A percentile compares a stretch with the other conserved stretches of the same genome.
These are phyloP conservation scores for Dastarcus helophoroides DNA, from an alignment of 2,888 invertebrate species.

Conservation along the genomic window DNA sequence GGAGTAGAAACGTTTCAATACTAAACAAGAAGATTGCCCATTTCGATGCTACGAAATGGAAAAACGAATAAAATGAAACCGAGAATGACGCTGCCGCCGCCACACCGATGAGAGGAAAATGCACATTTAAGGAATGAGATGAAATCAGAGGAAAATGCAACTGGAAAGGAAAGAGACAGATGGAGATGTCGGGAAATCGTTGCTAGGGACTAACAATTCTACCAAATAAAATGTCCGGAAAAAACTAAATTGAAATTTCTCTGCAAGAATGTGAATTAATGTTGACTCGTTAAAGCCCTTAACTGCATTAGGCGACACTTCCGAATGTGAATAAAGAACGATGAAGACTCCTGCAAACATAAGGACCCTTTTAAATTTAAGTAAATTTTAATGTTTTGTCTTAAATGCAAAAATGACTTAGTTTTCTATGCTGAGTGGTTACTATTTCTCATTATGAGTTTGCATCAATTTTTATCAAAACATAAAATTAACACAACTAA, in stretches of 20 bases:
- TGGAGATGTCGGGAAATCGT: slow-evolving; percentile 15
- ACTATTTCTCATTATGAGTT: no score
- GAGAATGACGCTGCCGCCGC: no score
- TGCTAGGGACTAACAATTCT: slow-evolving; percentile 17
- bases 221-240: slow-evolving; percentile 20
- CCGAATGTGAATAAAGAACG: no score
- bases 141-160: slow-evolving; percentile 22
- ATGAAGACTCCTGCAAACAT: no score
- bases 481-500: no score
- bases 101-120: slow-evolving; percentile 16
- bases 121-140: slow-evolving; percentile 19
- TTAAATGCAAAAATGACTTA: no score
- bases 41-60: slow-evolving; percentile 18
- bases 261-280: slow-evolving; percentile 22
- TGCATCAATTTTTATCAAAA: no score
- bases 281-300: slow-evolving; percentile 17
- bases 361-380: no score
- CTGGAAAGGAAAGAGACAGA: slow-evolving; percentile 11
- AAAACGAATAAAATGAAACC: slow-evolving; percentile 17
- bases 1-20: slow-evolving; percentile 14
- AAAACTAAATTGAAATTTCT: slow-evolving; percentile 24
- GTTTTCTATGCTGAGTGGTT: no score
- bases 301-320: slow-evolving; percentile 8
- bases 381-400: no score
- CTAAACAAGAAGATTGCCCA: slow-evolving; percentile 20